Evolutionary conservation across 2,797 vertebrate species (phyloP).

Genomic region (Poeciliopsis presidionis): DNA sequence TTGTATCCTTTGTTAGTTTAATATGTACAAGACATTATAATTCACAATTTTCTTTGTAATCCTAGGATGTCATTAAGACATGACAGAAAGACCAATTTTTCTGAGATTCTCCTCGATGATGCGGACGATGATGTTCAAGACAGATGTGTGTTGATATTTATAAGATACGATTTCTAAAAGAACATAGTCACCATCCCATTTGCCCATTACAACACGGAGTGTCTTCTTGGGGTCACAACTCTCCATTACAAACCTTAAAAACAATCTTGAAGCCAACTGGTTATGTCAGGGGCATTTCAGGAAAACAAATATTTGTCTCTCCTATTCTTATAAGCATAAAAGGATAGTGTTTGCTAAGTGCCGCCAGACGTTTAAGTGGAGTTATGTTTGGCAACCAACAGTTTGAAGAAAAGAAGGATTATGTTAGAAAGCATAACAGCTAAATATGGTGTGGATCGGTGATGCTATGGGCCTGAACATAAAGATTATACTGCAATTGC

Average conservation of each 20-base stretch:
- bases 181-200: neutral
- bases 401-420: neutral
- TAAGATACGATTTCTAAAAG: neutral
- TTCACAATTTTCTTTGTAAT: neutral
- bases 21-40: neutral
- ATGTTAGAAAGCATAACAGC: neutral
- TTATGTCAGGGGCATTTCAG: neutral
- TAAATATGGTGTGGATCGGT: neutral
- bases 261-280: neutral
- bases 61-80: neutral
- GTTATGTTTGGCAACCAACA: neutral
- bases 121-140: neutral
- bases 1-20: neutral
- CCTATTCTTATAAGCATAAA: neutral
- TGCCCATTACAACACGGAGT: neutral
- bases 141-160: neutral
- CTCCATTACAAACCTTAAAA: neutral
- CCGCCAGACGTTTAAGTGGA: neutral
- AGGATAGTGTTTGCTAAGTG: neutral
- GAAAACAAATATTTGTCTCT: neutral
- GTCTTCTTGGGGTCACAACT: neutral
- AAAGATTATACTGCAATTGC: neutral
- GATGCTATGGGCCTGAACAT: neutral
- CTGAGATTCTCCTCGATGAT: neutral
- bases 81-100: neutral